Conservation (phyloP, 2,113 vertebrate species). For the Cyanocitta stelleri region DNA sequence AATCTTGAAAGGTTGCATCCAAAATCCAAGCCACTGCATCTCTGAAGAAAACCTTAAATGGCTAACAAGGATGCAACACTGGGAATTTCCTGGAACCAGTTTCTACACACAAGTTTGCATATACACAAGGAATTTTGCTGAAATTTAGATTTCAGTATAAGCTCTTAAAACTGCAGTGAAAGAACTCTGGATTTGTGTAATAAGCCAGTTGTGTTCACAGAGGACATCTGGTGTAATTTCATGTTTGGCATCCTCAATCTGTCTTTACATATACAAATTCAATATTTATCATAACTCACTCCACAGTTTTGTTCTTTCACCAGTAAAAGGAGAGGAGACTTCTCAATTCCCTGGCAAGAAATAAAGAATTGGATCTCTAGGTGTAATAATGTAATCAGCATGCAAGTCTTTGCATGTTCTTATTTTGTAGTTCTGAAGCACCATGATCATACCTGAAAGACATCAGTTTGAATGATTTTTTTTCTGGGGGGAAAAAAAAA, state of each 20-base stretch:
- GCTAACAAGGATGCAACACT: not conserved
- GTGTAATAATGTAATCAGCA: not conserved
- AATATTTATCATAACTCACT: not conserved
- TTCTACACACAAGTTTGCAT: not conserved
- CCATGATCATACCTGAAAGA: not conserved
- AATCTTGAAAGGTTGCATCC: not conserved
- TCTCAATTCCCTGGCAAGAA: not conserved
- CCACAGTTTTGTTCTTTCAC: not conserved
- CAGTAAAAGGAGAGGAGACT: not conserved
- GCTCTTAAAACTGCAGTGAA: not conserved
- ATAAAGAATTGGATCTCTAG: not conserved
- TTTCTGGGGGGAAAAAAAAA: not conserved
- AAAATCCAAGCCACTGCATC: not conserved
- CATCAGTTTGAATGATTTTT: fast-evolving
- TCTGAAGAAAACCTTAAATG: not conserved
- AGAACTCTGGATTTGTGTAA: not conserved
- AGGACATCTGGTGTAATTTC: not conserved
- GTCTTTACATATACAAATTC: not conserved
- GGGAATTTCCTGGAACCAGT: not conserved
- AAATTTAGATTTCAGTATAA: not conserved
- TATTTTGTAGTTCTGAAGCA: not conserved
- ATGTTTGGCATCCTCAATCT: not conserved
- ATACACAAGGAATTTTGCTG: not conserved
- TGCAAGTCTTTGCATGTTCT: not conserved
- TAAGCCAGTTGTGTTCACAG: not conserved